A percentile compares a stretch with the other conserved stretches of the same genome.
These are phyloP conservation scores for Varroa destructor DNA, from an alignment of 1,140 invertebrate genomes.

Conservation along the genomic window DNA sequence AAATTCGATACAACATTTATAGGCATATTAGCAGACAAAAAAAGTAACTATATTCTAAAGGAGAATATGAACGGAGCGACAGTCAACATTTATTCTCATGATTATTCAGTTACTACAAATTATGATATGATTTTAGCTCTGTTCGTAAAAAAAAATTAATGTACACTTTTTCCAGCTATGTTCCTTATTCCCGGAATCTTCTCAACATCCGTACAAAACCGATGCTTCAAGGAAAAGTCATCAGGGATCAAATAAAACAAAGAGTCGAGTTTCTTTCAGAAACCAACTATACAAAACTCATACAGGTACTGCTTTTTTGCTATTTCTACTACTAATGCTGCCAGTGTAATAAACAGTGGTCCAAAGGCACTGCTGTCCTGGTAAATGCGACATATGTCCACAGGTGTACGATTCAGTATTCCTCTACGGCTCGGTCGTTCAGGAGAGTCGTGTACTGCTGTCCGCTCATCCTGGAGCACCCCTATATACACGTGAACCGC, in stretches of 20 bases:
- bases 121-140: no score
- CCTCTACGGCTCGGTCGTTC: constrained; percentile 16
- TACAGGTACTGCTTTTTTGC: background rate
- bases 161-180: background rate
- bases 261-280: constrained; percentile 15
- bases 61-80: no score
- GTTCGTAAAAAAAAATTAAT: background rate
- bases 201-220: constrained; percentile 19
- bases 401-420: constrained; percentile 19
- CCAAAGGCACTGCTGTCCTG: background rate
- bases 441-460: background rate
- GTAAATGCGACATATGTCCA: background rate
- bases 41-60: no score
- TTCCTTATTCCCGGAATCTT: constrained; percentile 9
- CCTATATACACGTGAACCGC: background rate
- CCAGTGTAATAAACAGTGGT: background rate
- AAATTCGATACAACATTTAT: no score
- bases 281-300: constrained; percentile 17
- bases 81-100: no score
- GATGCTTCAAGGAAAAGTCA: constrained; percentile 5
- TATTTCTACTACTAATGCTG: background rate
- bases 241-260: constrained; percentile 15
- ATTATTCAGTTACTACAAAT: no score
- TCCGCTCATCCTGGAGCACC: background rate
- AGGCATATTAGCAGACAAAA: no score